A percentile compares a stretch with the other conserved stretches of the same genome.
Evolutionary conservation across 2,888 invertebrate genomes (phyloP).

Genomic region (Pilophorus perplexus): DNA sequence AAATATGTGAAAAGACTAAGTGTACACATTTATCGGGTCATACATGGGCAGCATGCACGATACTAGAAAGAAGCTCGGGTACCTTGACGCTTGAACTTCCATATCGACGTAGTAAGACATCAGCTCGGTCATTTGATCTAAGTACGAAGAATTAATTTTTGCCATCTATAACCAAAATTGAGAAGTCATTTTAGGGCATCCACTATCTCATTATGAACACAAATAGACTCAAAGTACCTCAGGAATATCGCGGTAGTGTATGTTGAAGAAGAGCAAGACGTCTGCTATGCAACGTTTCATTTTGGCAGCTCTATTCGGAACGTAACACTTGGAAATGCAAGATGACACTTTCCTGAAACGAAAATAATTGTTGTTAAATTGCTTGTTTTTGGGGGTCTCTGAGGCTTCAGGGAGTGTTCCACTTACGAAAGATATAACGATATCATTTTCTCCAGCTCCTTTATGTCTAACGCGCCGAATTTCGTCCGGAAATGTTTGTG

Average conservation of each 20-base stretch:
- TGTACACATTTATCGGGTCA: no score
- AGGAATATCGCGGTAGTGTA: slow-evolving; percentile 52
- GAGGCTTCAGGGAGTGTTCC: no score
- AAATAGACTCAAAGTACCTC: slow-evolving; percentile 50
- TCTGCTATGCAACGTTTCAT: slow-evolving; percentile 53
- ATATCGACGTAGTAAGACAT: slow-evolving; percentile 55
- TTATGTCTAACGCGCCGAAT: slow-evolving; percentile 30
- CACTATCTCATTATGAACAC: not conserved
- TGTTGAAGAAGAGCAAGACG: slow-evolving; percentile 53
- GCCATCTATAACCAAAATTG: no score
- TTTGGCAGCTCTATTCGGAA: slow-evolving; percentile 53
- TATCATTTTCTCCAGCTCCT: slow-evolving; percentile 42
- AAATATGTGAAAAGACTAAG: no score
- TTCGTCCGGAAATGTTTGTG: slow-evolving; percentile 35
- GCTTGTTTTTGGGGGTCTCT: not conserved
- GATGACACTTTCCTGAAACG: slow-evolving; percentile 52
- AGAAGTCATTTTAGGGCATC: slow-evolving; percentile 20
- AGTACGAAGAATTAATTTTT: slow-evolving; percentile 50
- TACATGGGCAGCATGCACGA: no score
- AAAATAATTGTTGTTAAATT: not conserved
- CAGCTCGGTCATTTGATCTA: slow-evolving; percentile 54
- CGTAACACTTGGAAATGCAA: slow-evolving; percentile 53
- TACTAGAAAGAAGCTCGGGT: slow-evolving; percentile 14
- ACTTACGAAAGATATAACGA: slow-evolving; percentile 44
- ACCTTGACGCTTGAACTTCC: slow-evolving; percentile 54